These are phyloP conservation scores for Isoperla grammatica DNA, from an alignment of 2,888 invertebrate genomes.

Conservation along the genomic window DNA sequence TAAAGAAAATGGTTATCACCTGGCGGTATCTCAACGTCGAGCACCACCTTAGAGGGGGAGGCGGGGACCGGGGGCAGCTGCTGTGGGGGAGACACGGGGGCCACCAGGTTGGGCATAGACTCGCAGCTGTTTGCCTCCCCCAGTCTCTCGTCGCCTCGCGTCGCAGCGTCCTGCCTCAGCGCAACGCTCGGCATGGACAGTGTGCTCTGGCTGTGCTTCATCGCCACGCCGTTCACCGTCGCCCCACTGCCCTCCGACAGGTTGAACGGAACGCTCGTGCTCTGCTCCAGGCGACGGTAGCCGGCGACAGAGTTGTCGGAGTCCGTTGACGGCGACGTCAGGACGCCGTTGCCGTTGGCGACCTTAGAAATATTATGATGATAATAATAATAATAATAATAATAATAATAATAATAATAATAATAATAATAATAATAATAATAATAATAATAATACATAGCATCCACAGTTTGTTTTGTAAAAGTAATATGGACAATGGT, in stretches of 20 bases:
- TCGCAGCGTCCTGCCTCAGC: constrained; percentile 19
- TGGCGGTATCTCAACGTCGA: neutral
- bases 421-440: no score
- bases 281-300: constrained; percentile 50
- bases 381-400: no score
- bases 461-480: no score
- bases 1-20: neutral
- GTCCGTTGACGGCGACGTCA: constrained; percentile 30
- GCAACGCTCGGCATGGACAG: constrained; percentile 38
- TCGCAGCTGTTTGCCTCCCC: constrained; percentile 58
- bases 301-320: constrained; percentile 32
- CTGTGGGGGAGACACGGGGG: constrained; percentile 44
- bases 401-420: no score
- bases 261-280: constrained; percentile 60
- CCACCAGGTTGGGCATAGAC: constrained; percentile 60
- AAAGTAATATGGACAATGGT: no score
- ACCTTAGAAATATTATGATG: no score
- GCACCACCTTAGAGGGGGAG: neutral
- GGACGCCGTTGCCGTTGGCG: constrained; percentile 28
- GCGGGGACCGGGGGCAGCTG: neutral
- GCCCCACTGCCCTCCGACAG: constrained; percentile 39
- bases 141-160: constrained; percentile 16
- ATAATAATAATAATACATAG: no score
- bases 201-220: constrained; percentile 39
- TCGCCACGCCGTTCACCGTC: constrained; percentile 19